Conservation (phyloP, 2,113 vertebrate species). For the Toxotes jaculatrix region DNA sequence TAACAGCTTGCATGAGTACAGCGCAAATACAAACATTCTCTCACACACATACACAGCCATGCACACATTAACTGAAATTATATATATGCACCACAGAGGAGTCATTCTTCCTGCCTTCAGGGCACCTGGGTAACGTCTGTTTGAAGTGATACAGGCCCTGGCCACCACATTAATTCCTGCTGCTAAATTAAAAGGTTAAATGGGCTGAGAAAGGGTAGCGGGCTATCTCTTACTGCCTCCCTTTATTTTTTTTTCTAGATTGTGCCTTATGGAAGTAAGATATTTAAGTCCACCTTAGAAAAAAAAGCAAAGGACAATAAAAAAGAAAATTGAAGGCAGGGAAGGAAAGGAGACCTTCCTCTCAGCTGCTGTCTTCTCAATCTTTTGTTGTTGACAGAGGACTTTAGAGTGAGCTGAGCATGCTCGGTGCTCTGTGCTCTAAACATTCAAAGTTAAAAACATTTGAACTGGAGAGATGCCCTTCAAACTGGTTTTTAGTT, state of each 20-base stretch:
- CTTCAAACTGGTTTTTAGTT: slow-evolving; percentile 62
- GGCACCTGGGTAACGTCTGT: slow-evolving; percentile 66
- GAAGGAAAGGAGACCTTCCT: slow-evolving; percentile 14
- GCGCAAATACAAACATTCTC: slow-evolving; percentile 15
- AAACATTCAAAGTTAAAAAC: slow-evolving; percentile 63
- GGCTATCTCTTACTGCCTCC: slow-evolving; percentile 54
- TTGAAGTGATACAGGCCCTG: slow-evolving; percentile 71
- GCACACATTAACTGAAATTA: slow-evolving; percentile 16
- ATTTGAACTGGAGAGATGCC: slow-evolving; percentile 62
- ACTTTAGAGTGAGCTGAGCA: slow-evolving; percentile 37
- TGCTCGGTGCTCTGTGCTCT: slow-evolving; percentile 17
- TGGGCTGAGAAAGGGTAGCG: slow-evolving; percentile 54
- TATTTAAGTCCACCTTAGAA: slow-evolving; percentile 40
- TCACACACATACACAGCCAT: background rate
- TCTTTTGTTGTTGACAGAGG: slow-evolving; percentile 44
- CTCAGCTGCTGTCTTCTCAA: slow-evolving; percentile 38
- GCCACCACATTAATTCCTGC: slow-evolving; percentile 73
- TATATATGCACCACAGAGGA: slow-evolving; percentile 45
- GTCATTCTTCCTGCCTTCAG: slow-evolving; percentile 50
- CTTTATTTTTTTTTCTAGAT: slow-evolving; percentile 48
- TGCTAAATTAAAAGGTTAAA: slow-evolving; percentile 83
- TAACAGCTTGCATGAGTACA: slow-evolving; percentile 55
- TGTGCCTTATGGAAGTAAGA: slow-evolving; percentile 46
- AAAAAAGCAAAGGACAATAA: slow-evolving; percentile 3
- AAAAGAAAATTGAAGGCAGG: slow-evolving; percentile 1